phyloP scores from a whole-genome alignment of 2,797 vertebrate species.

The Danio jaintianensis region DNA sequence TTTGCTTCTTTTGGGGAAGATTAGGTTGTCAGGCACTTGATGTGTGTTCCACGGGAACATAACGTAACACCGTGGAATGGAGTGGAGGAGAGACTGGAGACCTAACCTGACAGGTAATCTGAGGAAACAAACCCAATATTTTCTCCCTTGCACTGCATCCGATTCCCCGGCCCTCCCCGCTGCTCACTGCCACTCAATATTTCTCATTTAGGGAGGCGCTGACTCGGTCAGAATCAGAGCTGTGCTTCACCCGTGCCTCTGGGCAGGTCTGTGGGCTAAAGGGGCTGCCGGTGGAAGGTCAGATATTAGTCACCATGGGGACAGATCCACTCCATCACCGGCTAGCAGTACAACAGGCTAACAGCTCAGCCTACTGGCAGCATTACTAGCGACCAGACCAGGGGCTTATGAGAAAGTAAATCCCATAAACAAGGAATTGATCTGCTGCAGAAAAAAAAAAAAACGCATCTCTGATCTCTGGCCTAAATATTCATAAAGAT shows the following conservation, averaged over 20 bases:
- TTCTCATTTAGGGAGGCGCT: constrained; percentile 59
- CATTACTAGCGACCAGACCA: background rate
- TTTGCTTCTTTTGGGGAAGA: constrained; percentile 63
- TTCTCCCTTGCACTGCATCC: constrained; percentile 55
- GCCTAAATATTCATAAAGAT: constrained; percentile 20
- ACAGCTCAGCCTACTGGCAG: constrained; percentile 40
- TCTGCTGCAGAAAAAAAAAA: background rate
- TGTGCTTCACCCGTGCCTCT: constrained; percentile 52
- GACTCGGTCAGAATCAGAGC: constrained; percentile 52
- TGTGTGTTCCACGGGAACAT: constrained; percentile 58
- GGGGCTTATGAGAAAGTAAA: constrained; percentile 13
- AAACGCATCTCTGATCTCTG: background rate
- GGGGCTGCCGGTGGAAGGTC: constrained; percentile 49
- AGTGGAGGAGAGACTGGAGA: constrained; percentile 50
- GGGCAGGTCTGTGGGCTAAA: constrained; percentile 43
- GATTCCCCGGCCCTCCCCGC: constrained; percentile 41
- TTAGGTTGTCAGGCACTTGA: constrained; percentile 64
- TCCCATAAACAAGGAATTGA: constrained; percentile 22
- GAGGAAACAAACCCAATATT: constrained; percentile 63
- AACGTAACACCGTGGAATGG: constrained; percentile 54
- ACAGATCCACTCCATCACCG: constrained; percentile 51
- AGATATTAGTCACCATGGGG: constrained; percentile 53
- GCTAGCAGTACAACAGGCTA: constrained; percentile 38
- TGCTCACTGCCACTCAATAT: constrained; percentile 56
- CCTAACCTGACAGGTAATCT: constrained; percentile 67